A percentile compares a stretch with the other conserved stretches of the same genome.
Conservation (phyloP, 2,888 invertebrate genomes). For the Limnephilus rhombicus region DNA sequence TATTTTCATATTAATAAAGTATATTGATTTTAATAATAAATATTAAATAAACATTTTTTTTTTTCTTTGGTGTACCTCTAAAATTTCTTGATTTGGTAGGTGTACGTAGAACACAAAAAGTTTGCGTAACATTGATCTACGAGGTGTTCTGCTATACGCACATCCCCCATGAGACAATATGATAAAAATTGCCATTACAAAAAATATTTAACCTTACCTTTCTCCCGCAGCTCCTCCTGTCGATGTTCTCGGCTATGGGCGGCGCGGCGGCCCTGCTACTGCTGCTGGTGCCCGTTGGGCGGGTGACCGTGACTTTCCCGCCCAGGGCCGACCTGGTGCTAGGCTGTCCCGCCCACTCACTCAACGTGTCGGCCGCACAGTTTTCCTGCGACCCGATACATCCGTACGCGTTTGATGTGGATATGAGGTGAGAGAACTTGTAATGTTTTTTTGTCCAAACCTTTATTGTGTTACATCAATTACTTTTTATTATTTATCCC, state of each 20-base stretch:
- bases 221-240: conserved; percentile 80
- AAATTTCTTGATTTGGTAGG: too few relatives aligned
- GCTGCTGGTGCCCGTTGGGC: conserved; percentile 84
- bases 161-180: too few relatives aligned
- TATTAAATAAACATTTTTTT: too few relatives aligned
- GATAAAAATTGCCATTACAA: neutral
- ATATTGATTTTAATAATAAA: too few relatives aligned
- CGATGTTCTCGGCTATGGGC: conserved; percentile 82
- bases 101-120: too few relatives aligned
- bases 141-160: too few relatives aligned
- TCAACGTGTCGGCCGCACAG: conserved; percentile 69
- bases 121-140: too few relatives aligned
- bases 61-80: too few relatives aligned
- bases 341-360: conserved; percentile 75
- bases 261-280: conserved; percentile 83
- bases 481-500: too few relatives aligned
- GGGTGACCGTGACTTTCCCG: conserved; percentile 82
- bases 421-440: conserved; percentile 72
- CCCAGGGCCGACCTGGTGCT: conserved; percentile 79
- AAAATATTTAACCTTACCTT: neutral
- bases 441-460: too few relatives aligned
- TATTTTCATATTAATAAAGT: too few relatives aligned
- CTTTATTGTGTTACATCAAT: too few relatives aligned
- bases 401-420: conserved; percentile 74
- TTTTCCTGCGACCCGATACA: conserved; percentile 75